A percentile compares a stretch with the other conserved stretches of the same genome.
phyloP scores from a whole-genome alignment of 2,888 invertebrate genomes.

The Athalia circularis region DNA sequence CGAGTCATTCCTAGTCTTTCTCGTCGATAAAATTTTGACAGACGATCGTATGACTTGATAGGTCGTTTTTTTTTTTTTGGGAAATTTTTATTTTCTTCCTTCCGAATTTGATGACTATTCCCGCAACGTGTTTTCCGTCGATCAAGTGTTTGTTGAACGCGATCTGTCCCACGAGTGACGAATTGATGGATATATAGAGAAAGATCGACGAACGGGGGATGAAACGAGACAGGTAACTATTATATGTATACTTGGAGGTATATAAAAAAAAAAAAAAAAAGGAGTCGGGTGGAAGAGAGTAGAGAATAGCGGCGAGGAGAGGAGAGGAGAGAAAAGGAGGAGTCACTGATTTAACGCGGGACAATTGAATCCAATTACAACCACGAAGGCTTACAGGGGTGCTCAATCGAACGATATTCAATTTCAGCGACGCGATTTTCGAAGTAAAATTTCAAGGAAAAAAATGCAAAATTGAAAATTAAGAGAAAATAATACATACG shows the following conservation, averaged over 20 bases:
- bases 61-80: too few species aligned
- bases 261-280: background rate
- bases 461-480: background rate
- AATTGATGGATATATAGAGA: slow-evolving; percentile 62
- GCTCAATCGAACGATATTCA: slow-evolving; percentile 59
- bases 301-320: slow-evolving; percentile 42
- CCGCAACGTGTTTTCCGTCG: slow-evolving; percentile 16
- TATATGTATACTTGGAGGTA: background rate
- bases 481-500: background rate
- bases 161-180: slow-evolving; percentile 65
- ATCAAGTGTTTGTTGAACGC: slow-evolving; percentile 57
- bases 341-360: slow-evolving; percentile 74
- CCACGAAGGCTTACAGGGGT: slow-evolving; percentile 61
- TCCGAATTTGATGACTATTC: background rate
- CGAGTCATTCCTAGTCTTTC: too few species aligned
- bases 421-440: background rate
- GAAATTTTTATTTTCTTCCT: too few species aligned
- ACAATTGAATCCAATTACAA: slow-evolving; percentile 74
- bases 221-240: slow-evolving; percentile 1
- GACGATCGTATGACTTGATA: background rate
- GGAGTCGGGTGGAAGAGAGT: background rate
- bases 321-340: slow-evolving; percentile 43
- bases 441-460: background rate
- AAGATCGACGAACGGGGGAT: slow-evolving; percentile 14
- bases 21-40: background rate